Conservation (phyloP, 2,797 vertebrate genomes). For the Sebastes variabilis region DNA sequence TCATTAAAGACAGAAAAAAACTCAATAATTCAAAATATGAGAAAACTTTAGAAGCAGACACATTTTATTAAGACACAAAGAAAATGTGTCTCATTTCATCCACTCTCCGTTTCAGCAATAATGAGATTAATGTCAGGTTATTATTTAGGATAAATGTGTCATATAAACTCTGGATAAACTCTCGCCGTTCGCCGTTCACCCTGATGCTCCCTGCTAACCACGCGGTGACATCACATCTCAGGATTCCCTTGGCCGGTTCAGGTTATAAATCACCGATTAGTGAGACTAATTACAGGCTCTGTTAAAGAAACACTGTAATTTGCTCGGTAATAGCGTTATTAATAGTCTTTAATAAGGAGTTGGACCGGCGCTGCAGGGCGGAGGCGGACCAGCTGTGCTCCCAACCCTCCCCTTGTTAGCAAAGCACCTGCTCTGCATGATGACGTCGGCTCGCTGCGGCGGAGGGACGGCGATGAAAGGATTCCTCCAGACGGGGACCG, state of each 20-base stretch:
- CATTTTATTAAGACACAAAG: background rate
- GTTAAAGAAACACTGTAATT: slow-evolving; percentile 50
- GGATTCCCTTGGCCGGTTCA: slow-evolving; percentile 27
- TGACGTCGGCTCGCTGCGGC: slow-evolving; percentile 27
- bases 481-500: background rate
- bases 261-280: slow-evolving; percentile 46
- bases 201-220: slow-evolving; percentile 14
- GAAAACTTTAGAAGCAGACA: background rate
- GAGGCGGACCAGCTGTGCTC: slow-evolving; percentile 53
- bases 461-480: slow-evolving; percentile 28
- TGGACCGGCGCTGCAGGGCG: background rate
- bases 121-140: background rate
- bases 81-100: background rate
- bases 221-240: slow-evolving; percentile 48
- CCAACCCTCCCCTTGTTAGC: slow-evolving; percentile 14
- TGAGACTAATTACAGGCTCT: slow-evolving; percentile 50
- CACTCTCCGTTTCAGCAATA: background rate
- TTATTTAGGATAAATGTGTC: background rate
- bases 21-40: no score
- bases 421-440: slow-evolving; percentile 49
- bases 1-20: no score
- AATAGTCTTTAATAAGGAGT: slow-evolving; percentile 37
- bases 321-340: slow-evolving; percentile 35
- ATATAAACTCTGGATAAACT: background rate
- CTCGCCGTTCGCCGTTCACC: accelerated